Base-by-base conservation (phyloP, 2,888 invertebrate genomes). In the Drosophila tripunctata region DNA sequence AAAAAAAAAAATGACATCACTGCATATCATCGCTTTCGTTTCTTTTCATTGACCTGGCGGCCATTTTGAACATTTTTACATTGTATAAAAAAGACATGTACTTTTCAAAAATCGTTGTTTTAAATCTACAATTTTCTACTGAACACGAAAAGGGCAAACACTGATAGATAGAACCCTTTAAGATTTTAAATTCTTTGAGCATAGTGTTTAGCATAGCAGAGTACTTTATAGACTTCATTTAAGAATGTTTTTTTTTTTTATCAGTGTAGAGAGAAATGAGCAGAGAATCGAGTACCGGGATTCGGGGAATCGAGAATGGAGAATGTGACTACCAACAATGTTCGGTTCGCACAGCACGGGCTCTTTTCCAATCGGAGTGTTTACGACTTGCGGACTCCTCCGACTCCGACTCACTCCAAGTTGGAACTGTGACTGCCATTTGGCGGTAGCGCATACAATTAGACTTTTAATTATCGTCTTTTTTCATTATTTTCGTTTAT, bases 361-460 rank as follows among this genome's bases (percentile, higher is more conserved):
- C 41, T 33, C 44, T 40, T 27, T 19, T 21, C 33, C 51, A 75
- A 75, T 57, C 51, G 61, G 35, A 55, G 52, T 76, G 58, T 80
- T 80, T 84, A 80, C 78, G 79, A 81, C 78, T 61, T 68, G n/a
- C 19, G 7, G 27, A 47, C 38, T 54, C 14, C 31, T 4, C 33
- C 33, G 41, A 50, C 31, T 44, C 14, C 24, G 48, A 52, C 15
- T 7, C n/a, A 31, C 40, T 51, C 10, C 8, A 35, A 7, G 22
- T 50, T 55, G 43, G 12, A 19, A 36, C 24, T 35, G 40, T n/a
- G 12, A 40, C 15, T 35, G 17, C 57, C 38, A 58, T 66, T 62
- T 60, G 75, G 68, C 69, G 68, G 78, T 78, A 81, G 80, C 81
- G 74, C 77, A 76, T 81, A 81, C 84, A 84, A 84, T 85, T 82